Evolutionary conservation across 2,797 vertebrate genomes (phyloP), one percentile per base, ranked within the genome.

Genomic region (Sparus aurata): DNA sequence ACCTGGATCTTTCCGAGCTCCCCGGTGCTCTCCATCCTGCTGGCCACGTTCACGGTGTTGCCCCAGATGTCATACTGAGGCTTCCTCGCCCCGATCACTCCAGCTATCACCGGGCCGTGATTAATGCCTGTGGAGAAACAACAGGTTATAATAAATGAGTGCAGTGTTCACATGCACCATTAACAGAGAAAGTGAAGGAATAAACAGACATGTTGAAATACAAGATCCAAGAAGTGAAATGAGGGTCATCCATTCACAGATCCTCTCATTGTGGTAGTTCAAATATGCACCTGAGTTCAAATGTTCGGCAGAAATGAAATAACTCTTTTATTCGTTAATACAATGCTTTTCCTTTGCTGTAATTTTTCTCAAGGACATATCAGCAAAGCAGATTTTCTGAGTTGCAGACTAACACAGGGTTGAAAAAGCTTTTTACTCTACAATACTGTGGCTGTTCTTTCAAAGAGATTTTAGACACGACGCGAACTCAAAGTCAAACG

Each of bases 31-130:
- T 99, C 98, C 98, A 99, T 99, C 2, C 98, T 92, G 82, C 98
- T 99, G 43, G 98, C 98, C 1, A 99, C 98, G 0, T 99, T 99
- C 3, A 99, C 98, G 0, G 98, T 98, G 92, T 99, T 99, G 23
- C 98, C 98, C 98, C 98, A 99, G 46, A 99, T 99, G 77, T 99
- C 98, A 0, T 99, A 99, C 89, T 99, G 98, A 25, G 98, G 98
- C 66, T 99, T 99, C 52, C 97, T 96, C 17, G 98, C 98, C 25
- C 98, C 98, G 0, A 99, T 99, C 79, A 99, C 98, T 12, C 98
- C 98, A 2, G 98, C 98, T 20, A 99, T 98, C 71, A 99, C 98
- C 0, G 98, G 98, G 47, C 98, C 98, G 0, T 99, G 96, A 86
- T 99, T 99, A 83, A 99, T 99, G 12, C 98, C 98, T 99, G 84